Base-by-base conservation (phyloP, 2,888 invertebrate species). In the Pomacea canaliculata region DNA sequence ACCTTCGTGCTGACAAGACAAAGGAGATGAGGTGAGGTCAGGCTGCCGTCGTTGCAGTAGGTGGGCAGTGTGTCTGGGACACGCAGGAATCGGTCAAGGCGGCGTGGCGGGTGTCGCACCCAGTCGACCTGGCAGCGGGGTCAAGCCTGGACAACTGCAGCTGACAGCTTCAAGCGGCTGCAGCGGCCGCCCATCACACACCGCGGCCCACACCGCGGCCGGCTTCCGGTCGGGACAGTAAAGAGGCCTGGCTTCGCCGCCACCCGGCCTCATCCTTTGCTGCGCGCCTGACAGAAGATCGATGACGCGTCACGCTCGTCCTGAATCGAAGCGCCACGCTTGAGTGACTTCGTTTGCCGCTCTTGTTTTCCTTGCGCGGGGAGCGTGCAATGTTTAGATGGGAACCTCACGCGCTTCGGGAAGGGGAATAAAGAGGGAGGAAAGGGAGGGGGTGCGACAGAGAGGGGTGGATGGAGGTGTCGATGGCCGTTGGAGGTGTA, bases 251-350 rank as follows among this genome's bases (percentile, higher is more conserved):
- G 68, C 18, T 37, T n/a, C 27, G 67, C 60, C 60, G 60, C 69
- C 4, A 37, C 60, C 74, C 67, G 74, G 37, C 74, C 74, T 60
- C 62, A 69, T 74, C 19, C 62, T 37, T 56, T 63, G 27, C 23
- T 56, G 56, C 59, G 74, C 68, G 68, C 74, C 68, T 74, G 74
- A 69, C 74, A 74, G 74, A 67, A 69, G 68, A 74, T 74, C 74
- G 74, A 74, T 74, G 59, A 37, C 48, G 67, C 69, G 74, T 74
- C 74, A 74, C 60, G 63, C 68, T 63, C 27, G 62, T 23, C 62
- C 59, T 74, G 74, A 74, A 74, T 74, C 23, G 74, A 37, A 59
- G 23, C 69, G 69, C 49, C 60, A 69, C 69, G 69, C 74, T 48
- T 48, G 27, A 19, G 27, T 62, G 74, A 27, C 9, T 37, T 18